Base-by-base conservation (phyloP, 2,888 invertebrate genomes). In the Drosophila mimica region DNA sequence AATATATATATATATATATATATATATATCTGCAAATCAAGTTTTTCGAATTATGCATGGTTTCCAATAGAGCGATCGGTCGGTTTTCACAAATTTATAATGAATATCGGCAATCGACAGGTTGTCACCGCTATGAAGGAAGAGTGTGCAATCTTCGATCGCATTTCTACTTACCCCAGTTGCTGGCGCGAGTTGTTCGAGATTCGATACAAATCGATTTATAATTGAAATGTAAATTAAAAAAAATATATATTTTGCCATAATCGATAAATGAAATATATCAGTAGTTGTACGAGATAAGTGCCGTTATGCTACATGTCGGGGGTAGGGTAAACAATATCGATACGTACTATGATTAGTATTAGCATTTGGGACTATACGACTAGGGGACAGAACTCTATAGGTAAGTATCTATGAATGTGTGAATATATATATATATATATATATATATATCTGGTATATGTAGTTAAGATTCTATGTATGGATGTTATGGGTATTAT, bases 241-340 rank as follows among this genome's bases (percentile, higher is more conserved):
- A 49, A 74, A 76, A 74, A 76, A 61, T 31, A 43, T 76, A 33
- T 65, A 67, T 67, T 74, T 74, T 74, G 74, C 74, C 68, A 73
- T 66, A 71, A 48, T 59, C 56, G 54, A 49, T 65, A 51, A 64
- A 60, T 72, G 38, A 53, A 52, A 63, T 56, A 61, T 17, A 46
- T 46, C 69, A 63, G 53, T 74, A 58, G 56, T 71, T 76, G 77
- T 67, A 76, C 76, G 60, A 75, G 51, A 25, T 70, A 67, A 77
- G 76, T 79, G 79, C 67, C 70, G 53, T 64, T 70, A 77, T 61
- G 46, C 79, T 77, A 77, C 79, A 79, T 49, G 70, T 34, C 8
- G 36, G 53, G 49, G 57, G 20, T 36, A 20, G 28, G 34, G 38
- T 74, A 74, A 79, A 77, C 66, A 66, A 66, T 74, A 79, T 68